Conservation (phyloP, 2,888 invertebrate genomes). For the Aricia artaxerxes region DNA sequence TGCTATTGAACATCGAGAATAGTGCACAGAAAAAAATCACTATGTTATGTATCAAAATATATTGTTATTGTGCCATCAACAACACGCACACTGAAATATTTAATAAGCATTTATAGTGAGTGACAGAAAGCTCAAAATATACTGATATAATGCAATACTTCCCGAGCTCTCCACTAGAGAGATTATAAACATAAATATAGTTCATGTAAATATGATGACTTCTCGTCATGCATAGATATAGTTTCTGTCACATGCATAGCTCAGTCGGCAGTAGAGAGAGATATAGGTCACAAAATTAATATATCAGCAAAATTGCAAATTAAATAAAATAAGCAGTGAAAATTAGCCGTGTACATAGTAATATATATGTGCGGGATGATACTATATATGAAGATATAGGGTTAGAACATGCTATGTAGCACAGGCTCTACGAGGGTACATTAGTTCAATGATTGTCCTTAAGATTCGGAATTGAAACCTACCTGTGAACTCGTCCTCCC, state of each 20-base stretch:
- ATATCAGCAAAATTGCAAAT: constrained; percentile 24
- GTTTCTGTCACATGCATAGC: constrained; percentile 69
- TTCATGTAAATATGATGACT: constrained; percentile 55
- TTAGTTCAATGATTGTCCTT: constrained; percentile 67
- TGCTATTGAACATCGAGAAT: constrained; percentile 8
- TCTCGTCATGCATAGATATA: constrained; percentile 68
- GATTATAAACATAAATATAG: constrained; percentile 55
- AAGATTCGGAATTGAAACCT: constrained; percentile 85
- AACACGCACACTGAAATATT: constrained; percentile 43
- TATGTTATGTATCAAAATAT: constrained; percentile 29
- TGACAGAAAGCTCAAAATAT: constrained; percentile 68
- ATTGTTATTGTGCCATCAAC: constrained; percentile 50
- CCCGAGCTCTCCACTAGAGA: constrained; percentile 81
- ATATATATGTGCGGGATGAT: constrained; percentile 46
- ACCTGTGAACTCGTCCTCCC: constrained; percentile 99
- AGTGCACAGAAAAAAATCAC: constrained; percentile 28
- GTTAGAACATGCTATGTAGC: constrained; percentile 75
- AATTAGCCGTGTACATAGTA: constrained; percentile 28
- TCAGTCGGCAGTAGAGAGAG: not conserved
- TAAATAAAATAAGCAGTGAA: constrained; percentile 29
- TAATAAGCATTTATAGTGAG: constrained; percentile 48
- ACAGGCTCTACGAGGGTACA: constrained; percentile 76
- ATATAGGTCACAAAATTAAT: constrained; percentile 26
- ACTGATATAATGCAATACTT: constrained; percentile 60
- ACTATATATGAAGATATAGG: constrained; percentile 60